These are phyloP conservation scores for Drosophila neutralis DNA, from an alignment of 2,888 invertebrate species.

Conservation along the genomic window DNA sequence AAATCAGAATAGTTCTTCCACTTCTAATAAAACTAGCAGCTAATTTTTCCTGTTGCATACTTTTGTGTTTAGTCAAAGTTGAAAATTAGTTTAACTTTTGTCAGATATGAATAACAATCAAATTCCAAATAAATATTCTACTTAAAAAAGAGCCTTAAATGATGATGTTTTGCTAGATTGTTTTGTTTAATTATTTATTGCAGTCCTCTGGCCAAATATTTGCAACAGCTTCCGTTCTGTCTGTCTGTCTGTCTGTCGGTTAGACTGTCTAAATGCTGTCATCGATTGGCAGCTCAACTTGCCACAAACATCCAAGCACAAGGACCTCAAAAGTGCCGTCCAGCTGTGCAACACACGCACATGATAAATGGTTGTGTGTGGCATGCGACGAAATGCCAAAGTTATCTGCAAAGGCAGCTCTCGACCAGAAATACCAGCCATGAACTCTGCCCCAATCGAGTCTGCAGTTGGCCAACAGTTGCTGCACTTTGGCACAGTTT, in stretches of 20 bases:
- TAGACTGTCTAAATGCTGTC: constrained; percentile 39
- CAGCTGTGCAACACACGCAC: constrained; percentile 54
- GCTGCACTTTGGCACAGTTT: constrained; percentile 60
- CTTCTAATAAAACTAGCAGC: background rate
- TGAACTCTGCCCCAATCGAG: constrained; percentile 20
- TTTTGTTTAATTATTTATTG: background rate
- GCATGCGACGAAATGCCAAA: constrained; percentile 52
- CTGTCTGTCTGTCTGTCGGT: background rate
- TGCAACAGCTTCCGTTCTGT: background rate
- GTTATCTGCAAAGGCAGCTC: background rate
- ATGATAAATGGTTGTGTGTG: constrained; percentile 72
- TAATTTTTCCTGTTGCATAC: background rate
- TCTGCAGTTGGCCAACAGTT: constrained; percentile 7
- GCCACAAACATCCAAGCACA: constrained; percentile 39
- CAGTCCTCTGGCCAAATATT: background rate
- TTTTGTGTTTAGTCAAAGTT: background rate
- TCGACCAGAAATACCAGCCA: constrained; percentile 1
- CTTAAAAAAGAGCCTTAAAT: background rate
- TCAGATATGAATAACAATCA: fast-evolving
- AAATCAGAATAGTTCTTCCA: background rate
- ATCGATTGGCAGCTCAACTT: constrained; percentile 55
- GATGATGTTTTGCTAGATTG: background rate
- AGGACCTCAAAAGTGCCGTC: constrained; percentile 56
- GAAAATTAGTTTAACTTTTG: background rate
- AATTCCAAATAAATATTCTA: fast-evolving